These are phyloP conservation scores for Athalia cordata DNA, from an alignment of 2,888 invertebrate genomes.

Conservation along the genomic window DNA sequence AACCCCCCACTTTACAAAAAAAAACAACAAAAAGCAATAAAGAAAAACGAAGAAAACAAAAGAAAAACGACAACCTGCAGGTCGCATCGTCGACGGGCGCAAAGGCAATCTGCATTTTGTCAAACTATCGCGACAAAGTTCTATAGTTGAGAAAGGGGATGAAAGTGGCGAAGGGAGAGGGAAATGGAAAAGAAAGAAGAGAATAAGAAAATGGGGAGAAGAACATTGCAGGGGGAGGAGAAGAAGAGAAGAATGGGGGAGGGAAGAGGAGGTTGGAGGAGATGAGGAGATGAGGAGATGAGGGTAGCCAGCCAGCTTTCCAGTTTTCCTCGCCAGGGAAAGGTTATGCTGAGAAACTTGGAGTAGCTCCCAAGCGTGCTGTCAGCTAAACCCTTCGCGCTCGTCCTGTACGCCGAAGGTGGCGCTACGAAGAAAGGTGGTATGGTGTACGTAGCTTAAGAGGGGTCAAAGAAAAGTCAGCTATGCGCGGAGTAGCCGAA, in stretches of 20 bases:
- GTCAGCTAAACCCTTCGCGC: constrained; percentile 63
- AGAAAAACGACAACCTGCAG: neutral
- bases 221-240: neutral
- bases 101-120: constrained; percentile 43
- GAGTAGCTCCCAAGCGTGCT: constrained; percentile 61
- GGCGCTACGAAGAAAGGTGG: constrained; percentile 44
- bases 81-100: constrained; percentile 44
- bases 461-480: constrained; percentile 35
- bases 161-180: constrained; percentile 4
- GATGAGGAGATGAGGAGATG: constrained; percentile 35
- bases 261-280: neutral
- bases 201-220: neutral
- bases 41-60: constrained; percentile 35
- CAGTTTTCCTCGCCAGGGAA: constrained; percentile 10
- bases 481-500: neutral
- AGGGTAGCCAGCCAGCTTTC: constrained; percentile 8
- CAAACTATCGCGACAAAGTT: constrained; percentile 39
- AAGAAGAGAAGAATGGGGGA: constrained; percentile 20
- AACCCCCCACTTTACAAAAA: too few species aligned
- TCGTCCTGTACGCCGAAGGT: constrained; percentile 50
- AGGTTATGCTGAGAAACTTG: constrained; percentile 50
- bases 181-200: neutral
- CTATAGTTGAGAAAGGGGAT: constrained; percentile 45
- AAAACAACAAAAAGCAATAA: neutral
- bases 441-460: neutral